Base-by-base conservation (phyloP, 2,888 invertebrate genomes). In the Cephalotes varians region DNA sequence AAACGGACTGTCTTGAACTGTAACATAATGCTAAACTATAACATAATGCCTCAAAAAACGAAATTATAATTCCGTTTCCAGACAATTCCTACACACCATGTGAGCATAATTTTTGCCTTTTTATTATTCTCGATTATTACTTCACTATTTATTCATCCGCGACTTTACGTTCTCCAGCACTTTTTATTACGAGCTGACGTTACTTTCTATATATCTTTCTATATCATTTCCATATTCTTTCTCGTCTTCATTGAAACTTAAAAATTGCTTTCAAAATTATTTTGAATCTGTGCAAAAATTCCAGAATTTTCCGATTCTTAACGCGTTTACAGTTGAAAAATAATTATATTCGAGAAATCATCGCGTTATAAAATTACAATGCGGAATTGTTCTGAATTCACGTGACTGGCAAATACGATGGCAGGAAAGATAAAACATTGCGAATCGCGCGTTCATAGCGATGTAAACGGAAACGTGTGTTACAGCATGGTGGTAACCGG, bases 381-480 rank as follows among this genome's bases (percentile, higher is more conserved):
- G 1, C n/a, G 6, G 9, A 9, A 60, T 34, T 15, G 21, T 34
- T 18, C 34, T 34, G 25, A 37, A 28, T 72, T 72, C 4, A 12
- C n/a, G 9, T 37, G 10, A 6, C 18, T 21, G 7, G 44, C 5
- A 51, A 64, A 40, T 25, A 25, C 7, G 37, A 25, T n/a, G 7
- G 15, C 9, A 34, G 31, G 18, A 7, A 62, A 54, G 21, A 74
- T 74, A 18, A 67, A 77, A 67, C 40, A 67, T 54, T 34, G 21
- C 40, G n/a, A 40, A 69, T 54, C 54, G 25, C 31, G 51, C 21
- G 40, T 58, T n/a, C 40, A 31, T 7, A 7, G 18, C n/a, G 34
- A 69, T 31, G 31, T 44, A 77, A 56, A 40, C 31, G 54, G 67
- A 67, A 77, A 77, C 44, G 58, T 7, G 54, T 76, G n/a, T 25